These are phyloP conservation scores for Drosophila pseudotalamancana DNA, from an alignment of 2,888 invertebrate species.

Conservation along the genomic window DNA sequence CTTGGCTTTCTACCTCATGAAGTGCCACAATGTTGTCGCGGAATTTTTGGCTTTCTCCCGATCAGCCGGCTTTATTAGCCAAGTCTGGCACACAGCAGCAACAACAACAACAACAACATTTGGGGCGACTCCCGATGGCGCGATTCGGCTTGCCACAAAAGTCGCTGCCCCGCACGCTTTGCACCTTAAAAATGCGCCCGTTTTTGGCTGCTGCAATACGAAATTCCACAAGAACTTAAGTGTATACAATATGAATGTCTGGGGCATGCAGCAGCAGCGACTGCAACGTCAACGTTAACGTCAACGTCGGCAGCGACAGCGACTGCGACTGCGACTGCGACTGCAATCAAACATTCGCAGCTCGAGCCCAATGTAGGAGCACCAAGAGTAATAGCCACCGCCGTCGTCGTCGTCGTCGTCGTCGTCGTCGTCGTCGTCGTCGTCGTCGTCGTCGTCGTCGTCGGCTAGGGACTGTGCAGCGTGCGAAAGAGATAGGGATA, in stretches of 20 bases:
- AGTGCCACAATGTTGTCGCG: slow-evolving; percentile 76
- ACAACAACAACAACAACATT: slow-evolving; percentile 5
- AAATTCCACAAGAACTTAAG: slow-evolving; percentile 81
- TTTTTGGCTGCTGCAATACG: slow-evolving; percentile 69
- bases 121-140: slow-evolving; percentile 30
- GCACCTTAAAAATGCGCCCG: slow-evolving; percentile 52
- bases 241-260: slow-evolving; percentile 76
- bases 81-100: slow-evolving; percentile 60
- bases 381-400: slow-evolving; percentile 66
- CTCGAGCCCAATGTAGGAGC: slow-evolving; percentile 70
- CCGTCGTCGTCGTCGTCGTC: slow-evolving; percentile 20
- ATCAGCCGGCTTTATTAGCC: slow-evolving; percentile 76
- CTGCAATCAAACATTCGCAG: slow-evolving; percentile 68
- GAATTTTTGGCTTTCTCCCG: slow-evolving; percentile 82
- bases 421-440: slow-evolving; percentile 12
- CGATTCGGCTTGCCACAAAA: slow-evolving; percentile 34
- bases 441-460: slow-evolving; percentile 27
- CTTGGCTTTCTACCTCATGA: slow-evolving; percentile 42
- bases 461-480: slow-evolving; percentile 43
- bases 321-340: slow-evolving; percentile 24
- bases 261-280: slow-evolving; percentile 61
- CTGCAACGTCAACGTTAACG: slow-evolving; percentile 8
- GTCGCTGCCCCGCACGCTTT: slow-evolving; percentile 24
- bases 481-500: slow-evolving; percentile 19
- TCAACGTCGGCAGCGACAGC: slow-evolving; percentile 23